Conservation (phyloP, 2,113 vertebrate genomes). For the Myodes glareolus region DNA sequence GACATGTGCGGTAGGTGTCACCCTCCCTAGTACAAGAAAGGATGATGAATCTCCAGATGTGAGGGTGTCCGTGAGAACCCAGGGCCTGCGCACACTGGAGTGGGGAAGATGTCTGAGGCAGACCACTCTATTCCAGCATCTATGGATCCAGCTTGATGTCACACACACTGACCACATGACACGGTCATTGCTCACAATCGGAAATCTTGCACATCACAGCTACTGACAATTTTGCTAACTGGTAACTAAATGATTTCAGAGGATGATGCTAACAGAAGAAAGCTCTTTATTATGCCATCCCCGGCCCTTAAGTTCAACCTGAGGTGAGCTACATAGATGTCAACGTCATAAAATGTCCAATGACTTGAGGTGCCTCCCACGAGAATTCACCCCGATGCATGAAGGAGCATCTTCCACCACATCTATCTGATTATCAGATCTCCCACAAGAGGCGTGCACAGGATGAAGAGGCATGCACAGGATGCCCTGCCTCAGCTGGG, state of each 20-base stretch:
- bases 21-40: background rate
- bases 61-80: no score
- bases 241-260: background rate
- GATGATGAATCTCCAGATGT: background rate
- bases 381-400: rapidly evolving
- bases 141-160: background rate
- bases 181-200: background rate
- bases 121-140: background rate
- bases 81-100: background rate
- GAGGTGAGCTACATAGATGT: background rate
- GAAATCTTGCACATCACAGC: background rate
- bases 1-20: no score
- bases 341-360: no score
- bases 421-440: background rate
- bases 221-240: background rate
- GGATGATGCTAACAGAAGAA: background rate
- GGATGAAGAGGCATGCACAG: no score
- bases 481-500: background rate
- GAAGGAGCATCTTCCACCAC: background rate
- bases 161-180: background rate
- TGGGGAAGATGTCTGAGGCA: background rate
- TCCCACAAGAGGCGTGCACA: rapidly evolving
- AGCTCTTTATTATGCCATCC: background rate
- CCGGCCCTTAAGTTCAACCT: background rate
- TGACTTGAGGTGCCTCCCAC: background rate